phyloP scores from a whole-genome alignment of 2,888 invertebrate species.

The Patella caerulea region DNA sequence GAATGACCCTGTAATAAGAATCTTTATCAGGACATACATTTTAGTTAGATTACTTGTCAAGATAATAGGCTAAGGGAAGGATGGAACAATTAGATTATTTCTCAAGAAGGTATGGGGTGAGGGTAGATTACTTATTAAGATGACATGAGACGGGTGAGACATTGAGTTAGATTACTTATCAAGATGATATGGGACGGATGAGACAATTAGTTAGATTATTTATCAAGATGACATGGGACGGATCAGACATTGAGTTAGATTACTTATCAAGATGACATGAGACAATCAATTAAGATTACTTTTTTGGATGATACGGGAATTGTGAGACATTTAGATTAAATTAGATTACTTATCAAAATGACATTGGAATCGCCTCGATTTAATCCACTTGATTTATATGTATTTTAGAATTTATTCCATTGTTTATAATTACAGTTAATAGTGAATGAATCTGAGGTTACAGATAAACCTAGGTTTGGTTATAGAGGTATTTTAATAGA shows the following conservation, averaged over 20 bases:
- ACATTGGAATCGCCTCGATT: too few species aligned
- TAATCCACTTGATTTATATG: conserved; percentile 17
- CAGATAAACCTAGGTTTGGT: conserved; percentile 82
- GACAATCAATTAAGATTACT: too few species aligned
- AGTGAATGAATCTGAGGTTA: conserved; percentile 79
- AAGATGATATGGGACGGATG: not conserved
- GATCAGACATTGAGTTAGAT: not conserved
- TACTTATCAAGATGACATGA: not conserved
- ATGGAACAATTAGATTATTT: not conserved
- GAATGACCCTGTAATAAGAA: too few species aligned
- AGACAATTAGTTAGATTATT: not conserved
- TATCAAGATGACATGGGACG: not conserved
- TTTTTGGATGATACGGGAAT: too few species aligned
- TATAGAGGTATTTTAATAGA: conserved; percentile 89
- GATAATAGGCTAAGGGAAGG: not conserved
- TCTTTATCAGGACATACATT: too few species aligned
- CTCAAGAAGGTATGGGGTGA: too few species aligned
- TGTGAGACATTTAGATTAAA: too few species aligned
- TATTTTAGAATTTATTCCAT: too few species aligned
- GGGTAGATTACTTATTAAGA: too few species aligned
- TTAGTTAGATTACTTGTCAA: not conserved
- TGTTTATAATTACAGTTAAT: conserved; percentile 74
- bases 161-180: conserved; percentile 72
- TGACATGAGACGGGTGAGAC: conserved; percentile 75
- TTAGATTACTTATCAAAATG: too few species aligned